Evolutionary conservation across 2,113 vertebrate genomes (phyloP), one percentile per base, ranked within the genome.

Genomic region (Meriones unguiculatus): DNA sequence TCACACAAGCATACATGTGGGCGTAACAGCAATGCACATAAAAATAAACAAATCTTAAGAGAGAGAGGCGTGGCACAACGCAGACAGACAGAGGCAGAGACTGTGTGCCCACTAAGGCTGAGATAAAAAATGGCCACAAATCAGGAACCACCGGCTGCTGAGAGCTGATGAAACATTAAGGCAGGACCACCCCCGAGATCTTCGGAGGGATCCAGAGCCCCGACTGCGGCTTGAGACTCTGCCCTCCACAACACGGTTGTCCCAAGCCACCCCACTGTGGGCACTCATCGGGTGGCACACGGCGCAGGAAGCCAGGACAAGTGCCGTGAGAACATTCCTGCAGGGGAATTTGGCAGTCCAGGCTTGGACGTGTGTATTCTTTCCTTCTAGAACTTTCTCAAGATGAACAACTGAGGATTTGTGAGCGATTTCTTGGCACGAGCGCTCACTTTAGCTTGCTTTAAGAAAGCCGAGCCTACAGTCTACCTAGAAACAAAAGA

Each of bases 331-430:
- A 54, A 65, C 41, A 8, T 41, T 95, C 77, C 70, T 12, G 18
- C 59, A 46, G 81, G 80, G 57, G 15, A 35, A 41, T 18, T 10
- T 50, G 77, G 64, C 24, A 10, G 76, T 46, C 12, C n/a, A 52
- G 32, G 64, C 38, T 59, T 57, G n/a, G 41, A 64, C 65, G 3
- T 0, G 0, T 0, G 38, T 20, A 7, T 12, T n/a, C 30, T 64
- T 89, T 24, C 64, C 70, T 30, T 59, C 59, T n/a, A 69, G 95
- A 95, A 93, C 65, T 73, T 22, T 62, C 90, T 80, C 54, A 13
- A 5, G 25, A 76, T 62, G 15, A 54, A 20, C n/a, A 5, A 35
- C 0, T 7, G 75, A 54, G 20, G 35, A 28, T 77, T 62, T 69
- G 84, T 18, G 75, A 22, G 65, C 24, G 52, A 46, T 28, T 54